Conservation (phyloP, 2,888 invertebrate species). For the Coremacera marginata region DNA sequence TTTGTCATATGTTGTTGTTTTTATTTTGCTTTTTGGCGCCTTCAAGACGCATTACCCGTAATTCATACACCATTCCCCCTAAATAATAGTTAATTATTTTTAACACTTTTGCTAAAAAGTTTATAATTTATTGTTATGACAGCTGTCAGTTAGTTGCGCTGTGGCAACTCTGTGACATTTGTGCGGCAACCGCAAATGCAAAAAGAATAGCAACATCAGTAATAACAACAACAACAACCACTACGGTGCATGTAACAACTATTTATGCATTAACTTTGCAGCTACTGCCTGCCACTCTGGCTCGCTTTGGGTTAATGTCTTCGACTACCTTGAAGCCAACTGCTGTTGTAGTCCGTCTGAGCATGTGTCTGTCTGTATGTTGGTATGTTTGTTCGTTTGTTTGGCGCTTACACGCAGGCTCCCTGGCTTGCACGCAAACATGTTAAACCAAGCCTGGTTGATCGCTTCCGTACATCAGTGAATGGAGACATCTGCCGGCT, state of each 20-base stretch:
- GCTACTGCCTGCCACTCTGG: background rate
- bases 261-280: constrained; percentile 3
- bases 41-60: background rate
- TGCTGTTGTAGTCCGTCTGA: constrained; percentile 47
- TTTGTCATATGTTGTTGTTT: background rate
- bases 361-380: too few relatives aligned
- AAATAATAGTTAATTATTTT: background rate
- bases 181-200: constrained; percentile 25
- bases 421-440: constrained; percentile 21
- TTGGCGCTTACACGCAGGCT: constrained; percentile 52
- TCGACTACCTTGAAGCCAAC: constrained; percentile 61
- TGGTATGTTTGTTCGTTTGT: too few relatives aligned
- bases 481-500: constrained; percentile 20
- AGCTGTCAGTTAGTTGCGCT: constrained; percentile 21
- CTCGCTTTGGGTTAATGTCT: constrained; percentile 23
- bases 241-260: background rate
- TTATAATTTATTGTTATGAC: constrained; percentile 29
- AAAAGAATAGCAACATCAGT: background rate
- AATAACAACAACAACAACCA: background rate
- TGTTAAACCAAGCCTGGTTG: background rate
- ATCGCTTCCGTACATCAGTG: background rate
- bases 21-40: background rate
- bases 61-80: background rate
- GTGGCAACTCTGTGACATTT: constrained; percentile 32
- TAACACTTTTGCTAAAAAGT: constrained; percentile 28